Percentiles rank a stretch among this genome's conserved stretches.
phyloP scores from a whole-genome alignment of 2,113 vertebrate genomes.

The Tyrannus savana region DNA sequence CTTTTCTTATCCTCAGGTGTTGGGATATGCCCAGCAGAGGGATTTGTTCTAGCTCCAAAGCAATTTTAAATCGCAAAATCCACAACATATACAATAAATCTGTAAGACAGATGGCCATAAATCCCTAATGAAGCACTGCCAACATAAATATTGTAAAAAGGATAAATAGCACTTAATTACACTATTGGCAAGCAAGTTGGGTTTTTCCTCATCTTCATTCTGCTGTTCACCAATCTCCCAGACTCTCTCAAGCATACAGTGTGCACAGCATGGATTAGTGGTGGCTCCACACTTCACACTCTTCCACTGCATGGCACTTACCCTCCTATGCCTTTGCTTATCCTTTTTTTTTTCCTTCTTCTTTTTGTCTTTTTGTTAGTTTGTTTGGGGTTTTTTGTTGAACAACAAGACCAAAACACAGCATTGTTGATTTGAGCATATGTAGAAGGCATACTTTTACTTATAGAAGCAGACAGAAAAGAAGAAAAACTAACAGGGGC shows the following conservation, averaged over 20 bases:
- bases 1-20: background rate
- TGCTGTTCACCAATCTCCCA: background rate
- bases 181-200: background rate
- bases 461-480: rapidly evolving
- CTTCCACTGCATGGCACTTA: background rate
- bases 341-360: too few species aligned
- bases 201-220: background rate
- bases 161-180: constrained; percentile 43
- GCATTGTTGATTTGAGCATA: background rate
- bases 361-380: too few species aligned
- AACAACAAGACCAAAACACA: rapidly evolving
- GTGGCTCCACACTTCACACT: rapidly evolving
- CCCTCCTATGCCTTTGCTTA: background rate
- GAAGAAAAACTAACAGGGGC: background rate
- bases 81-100: constrained; percentile 10
- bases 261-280: rapidly evolving
- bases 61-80: constrained; percentile 14
- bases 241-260: background rate
- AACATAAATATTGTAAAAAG: constrained; percentile 46
- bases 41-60: background rate
- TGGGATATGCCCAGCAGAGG: background rate
- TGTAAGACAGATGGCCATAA: constrained; percentile 46
- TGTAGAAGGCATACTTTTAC: background rate
- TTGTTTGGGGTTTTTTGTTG: background rate
- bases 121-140: constrained; percentile 33